Evolutionary conservation across 2,888 invertebrate genomes (phyloP).

Genomic region (Habrosyne pyritoides): DNA sequence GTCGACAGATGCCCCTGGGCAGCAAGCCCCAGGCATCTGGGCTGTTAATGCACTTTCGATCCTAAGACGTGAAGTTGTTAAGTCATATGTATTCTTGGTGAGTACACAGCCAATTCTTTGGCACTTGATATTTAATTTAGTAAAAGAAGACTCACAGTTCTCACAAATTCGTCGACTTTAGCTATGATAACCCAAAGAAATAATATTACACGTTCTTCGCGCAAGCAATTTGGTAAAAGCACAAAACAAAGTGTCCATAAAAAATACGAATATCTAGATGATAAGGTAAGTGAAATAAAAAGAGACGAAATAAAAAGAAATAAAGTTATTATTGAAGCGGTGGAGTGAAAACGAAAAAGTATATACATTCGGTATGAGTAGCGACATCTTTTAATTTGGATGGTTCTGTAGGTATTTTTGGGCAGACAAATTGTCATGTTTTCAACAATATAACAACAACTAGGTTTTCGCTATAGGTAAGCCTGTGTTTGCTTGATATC

Average conservation of each 20-base stretch:
- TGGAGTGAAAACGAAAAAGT: not conserved
- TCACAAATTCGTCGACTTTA: not conserved
- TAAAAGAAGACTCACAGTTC: not conserved
- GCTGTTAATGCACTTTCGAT: too few relatives aligned
- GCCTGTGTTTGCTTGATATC: not conserved
- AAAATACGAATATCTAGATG: not conserved
- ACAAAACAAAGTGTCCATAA: not conserved
- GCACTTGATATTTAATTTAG: too few relatives aligned
- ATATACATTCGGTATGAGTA: not conserved
- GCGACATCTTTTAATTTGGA: not conserved
- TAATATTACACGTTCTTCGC: not conserved
- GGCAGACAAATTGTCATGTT: not conserved
- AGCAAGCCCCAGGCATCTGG: too few relatives aligned
- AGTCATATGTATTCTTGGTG: too few relatives aligned
- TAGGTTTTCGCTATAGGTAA: not conserved
- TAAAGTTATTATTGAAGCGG: not conserved
- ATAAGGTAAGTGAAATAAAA: constrained; percentile 1
- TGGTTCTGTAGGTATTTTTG: not conserved
- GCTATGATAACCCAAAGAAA: not conserved
- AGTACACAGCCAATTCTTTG: not conserved
- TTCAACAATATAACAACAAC: not conserved
- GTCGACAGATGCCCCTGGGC: too few relatives aligned
- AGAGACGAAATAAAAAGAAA: not conserved
- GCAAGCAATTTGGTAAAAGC: not conserved
- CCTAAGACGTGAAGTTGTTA: too few relatives aligned